Evolutionary conservation across 2,888 invertebrate species (phyloP).

Genomic region (Nephrotoma guestfalica): DNA sequence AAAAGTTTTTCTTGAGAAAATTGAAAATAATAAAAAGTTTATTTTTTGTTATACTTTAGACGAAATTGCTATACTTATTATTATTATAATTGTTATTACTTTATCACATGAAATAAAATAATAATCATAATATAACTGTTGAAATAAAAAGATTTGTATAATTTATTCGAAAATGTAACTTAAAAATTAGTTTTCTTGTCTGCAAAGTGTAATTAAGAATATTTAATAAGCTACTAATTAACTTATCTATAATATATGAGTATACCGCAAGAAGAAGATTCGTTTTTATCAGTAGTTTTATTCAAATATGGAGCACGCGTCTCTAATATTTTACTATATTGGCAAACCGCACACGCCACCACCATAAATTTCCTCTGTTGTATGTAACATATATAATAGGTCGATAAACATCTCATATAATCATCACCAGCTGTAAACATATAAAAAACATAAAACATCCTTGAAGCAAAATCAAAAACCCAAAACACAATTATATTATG

Average conservation of each 20-base stretch:
- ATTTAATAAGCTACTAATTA: background rate
- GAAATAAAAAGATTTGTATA: background rate
- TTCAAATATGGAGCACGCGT: background rate
- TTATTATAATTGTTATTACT: background rate
- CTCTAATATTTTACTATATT: background rate
- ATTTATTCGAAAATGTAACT: background rate
- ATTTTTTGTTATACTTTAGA: background rate
- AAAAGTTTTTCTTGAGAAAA: background rate
- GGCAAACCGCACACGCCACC: background rate
- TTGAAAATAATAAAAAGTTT: background rate
- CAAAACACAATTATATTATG: background rate
- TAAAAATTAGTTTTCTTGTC: background rate
- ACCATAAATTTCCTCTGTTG: background rate
- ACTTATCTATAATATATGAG: background rate
- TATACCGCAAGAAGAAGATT: too few species aligned
- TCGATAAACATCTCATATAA: background rate
- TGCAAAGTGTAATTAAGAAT: background rate
- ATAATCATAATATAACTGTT: background rate
- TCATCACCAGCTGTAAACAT: background rate
- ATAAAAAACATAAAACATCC: background rate
- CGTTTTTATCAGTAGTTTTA: background rate
- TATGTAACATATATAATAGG: background rate
- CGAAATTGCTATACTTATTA: background rate
- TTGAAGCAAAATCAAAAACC: background rate
- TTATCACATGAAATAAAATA: background rate